These are phyloP conservation scores for Drosophila bocki DNA, from an alignment of 1,140 invertebrate genomes.

Conservation along the genomic window DNA sequence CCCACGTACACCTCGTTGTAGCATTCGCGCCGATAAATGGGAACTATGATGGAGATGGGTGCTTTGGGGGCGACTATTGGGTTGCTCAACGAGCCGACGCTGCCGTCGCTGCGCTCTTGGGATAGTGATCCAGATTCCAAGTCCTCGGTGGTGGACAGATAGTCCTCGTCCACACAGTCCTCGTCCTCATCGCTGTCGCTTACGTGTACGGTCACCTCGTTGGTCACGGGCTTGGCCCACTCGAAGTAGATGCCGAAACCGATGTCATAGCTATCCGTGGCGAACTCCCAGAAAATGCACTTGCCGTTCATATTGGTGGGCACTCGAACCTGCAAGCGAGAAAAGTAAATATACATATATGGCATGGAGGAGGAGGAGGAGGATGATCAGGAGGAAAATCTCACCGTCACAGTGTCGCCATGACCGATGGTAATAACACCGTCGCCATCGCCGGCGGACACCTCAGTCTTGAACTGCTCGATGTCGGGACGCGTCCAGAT, in stretches of 20 bases:
- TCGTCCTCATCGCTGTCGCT: slow-evolving; percentile 94
- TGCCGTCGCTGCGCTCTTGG: slow-evolving; percentile 65
- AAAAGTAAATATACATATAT: slow-evolving; percentile 3
- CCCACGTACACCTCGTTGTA: slow-evolving; percentile 99
- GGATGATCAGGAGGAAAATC: neutral
- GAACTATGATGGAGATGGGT: slow-evolving; percentile 92
- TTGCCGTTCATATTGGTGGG: slow-evolving; percentile 98
- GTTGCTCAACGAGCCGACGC: slow-evolving; percentile 21
- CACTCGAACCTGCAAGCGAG: slow-evolving; percentile 89
- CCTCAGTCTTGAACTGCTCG: slow-evolving; percentile 95
- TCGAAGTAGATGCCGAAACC: slow-evolving; percentile 99
- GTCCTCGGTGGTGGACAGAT: slow-evolving; percentile 83
- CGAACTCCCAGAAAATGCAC: slow-evolving; percentile 99
- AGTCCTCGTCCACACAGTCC: slow-evolving; percentile 87
- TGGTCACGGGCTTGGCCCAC: slow-evolving; percentile 95
- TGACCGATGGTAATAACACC: slow-evolving; percentile 95
- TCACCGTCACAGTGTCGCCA: slow-evolving; percentile 97
- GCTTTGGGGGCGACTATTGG: slow-evolving; percentile 85
- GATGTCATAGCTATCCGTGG: slow-evolving; percentile 99
- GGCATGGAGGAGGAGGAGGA: too few species aligned
- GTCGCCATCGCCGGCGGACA: slow-evolving; percentile 96
- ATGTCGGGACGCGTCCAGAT: slow-evolving; percentile 98
- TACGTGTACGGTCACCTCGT: slow-evolving; percentile 94
- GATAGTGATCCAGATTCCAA: slow-evolving; percentile 80
- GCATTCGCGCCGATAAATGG: slow-evolving; percentile 97